Conservation (phyloP, 2,797 vertebrate genomes). For the Leptoclinus maculatus region DNA sequence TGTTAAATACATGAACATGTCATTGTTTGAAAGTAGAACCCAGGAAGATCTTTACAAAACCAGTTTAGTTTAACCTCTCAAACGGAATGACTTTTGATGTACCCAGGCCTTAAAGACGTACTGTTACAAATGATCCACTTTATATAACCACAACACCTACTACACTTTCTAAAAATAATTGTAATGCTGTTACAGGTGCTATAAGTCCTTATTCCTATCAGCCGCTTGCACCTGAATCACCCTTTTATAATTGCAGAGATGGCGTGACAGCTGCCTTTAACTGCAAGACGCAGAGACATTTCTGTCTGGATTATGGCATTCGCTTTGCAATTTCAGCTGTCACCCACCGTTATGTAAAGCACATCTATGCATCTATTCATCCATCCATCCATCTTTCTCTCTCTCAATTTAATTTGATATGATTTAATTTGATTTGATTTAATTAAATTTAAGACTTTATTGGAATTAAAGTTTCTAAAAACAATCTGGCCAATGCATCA, state of each 20-base stretch:
- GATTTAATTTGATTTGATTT: too few species aligned
- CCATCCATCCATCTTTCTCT: too few species aligned
- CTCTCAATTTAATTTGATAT: too few species aligned
- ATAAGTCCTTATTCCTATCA: constrained; percentile 38
- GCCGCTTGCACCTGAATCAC: constrained; percentile 47
- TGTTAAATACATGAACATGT: neutral
- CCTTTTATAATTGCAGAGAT: constrained; percentile 52
- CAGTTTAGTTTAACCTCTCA: constrained; percentile 11
- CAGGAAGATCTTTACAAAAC: neutral
- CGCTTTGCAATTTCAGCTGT: constrained; percentile 33
- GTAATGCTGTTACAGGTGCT: constrained; percentile 33
- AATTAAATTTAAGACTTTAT: too few species aligned
- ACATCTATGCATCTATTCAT: neutral
- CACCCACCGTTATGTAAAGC: constrained; percentile 18
- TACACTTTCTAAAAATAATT: constrained; percentile 39
- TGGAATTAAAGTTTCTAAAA: too few species aligned
- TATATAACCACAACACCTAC: constrained; percentile 34
- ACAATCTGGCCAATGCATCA: too few species aligned
- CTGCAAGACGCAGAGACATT: constrained; percentile 43
- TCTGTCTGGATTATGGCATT: constrained; percentile 50
- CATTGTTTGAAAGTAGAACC: neutral
- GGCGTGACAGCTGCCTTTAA: constrained; percentile 61
- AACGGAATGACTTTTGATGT: constrained; percentile 11
- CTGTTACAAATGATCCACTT: constrained; percentile 17
- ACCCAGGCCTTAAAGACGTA: neutral